A percentile compares a stretch with the other conserved stretches of the same genome.
phyloP scores from a whole-genome alignment of 1,140 invertebrate species.

The Periplaneta americana region DNA sequence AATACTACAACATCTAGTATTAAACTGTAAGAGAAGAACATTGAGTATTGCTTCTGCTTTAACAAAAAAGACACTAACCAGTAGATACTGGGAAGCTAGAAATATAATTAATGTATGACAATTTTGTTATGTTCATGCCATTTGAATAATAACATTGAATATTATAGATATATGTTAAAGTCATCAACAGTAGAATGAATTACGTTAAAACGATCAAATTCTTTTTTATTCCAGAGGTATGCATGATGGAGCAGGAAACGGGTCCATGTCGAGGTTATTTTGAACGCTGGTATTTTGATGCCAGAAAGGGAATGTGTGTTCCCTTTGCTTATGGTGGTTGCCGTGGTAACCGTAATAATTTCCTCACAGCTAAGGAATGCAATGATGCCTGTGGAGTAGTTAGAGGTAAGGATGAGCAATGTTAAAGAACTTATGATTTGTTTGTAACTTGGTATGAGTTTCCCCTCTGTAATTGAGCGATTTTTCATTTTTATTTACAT shows the following conservation, averaged over 20 bases:
- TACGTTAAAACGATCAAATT: too few species aligned
- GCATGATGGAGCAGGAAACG: constrained; percentile 60
- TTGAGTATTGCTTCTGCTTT: too few species aligned
- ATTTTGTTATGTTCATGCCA: too few species aligned
- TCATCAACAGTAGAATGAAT: too few species aligned
- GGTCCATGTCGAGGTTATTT: constrained; percentile 82
- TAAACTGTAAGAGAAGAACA: too few species aligned
- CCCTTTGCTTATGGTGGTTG: constrained; percentile 87
- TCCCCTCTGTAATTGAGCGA: background rate
- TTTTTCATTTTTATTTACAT: background rate
- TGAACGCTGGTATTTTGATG: constrained; percentile 77
- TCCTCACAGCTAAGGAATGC: constrained; percentile 72
- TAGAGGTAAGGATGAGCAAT: constrained; percentile 29
- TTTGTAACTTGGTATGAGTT: background rate
- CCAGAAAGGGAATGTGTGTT: constrained; percentile 62
- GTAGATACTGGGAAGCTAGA: too few species aligned
- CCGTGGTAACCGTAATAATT: constrained; percentile 85
- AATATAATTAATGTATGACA: too few species aligned
- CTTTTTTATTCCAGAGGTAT: constrained; percentile 54
- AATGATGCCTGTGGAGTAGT: constrained; percentile 59
- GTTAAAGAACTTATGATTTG: background rate
- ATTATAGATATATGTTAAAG: too few species aligned
- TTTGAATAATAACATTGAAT: too few species aligned
- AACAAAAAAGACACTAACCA: too few species aligned
- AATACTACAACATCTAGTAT: too few species aligned